Conservation (phyloP, 2,797 vertebrate genomes). For the Dryobates pubescens region DNA sequence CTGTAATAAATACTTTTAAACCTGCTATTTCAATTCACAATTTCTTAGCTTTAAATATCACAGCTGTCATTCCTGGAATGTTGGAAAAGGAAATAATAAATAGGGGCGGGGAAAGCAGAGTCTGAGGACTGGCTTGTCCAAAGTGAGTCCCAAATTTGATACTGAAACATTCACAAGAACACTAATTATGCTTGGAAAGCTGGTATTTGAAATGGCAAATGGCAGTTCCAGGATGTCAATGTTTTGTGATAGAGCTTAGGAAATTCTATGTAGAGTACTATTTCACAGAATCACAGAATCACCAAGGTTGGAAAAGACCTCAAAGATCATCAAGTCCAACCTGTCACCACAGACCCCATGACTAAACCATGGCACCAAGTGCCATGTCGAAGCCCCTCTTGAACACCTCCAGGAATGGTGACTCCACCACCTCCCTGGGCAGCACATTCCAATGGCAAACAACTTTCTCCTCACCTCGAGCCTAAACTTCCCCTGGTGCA, state of each 20-base stretch:
- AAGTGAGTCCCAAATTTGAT: background rate
- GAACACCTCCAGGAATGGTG: too few species aligned
- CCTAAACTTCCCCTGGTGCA: too few species aligned
- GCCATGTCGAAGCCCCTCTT: too few species aligned
- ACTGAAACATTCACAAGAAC: constrained; percentile 7
- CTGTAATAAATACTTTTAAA: background rate
- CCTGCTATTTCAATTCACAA: background rate
- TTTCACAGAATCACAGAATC: background rate
- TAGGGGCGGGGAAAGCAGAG: background rate
- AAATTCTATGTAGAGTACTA: background rate
- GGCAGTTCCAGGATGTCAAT: background rate
- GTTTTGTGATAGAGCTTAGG: constrained; percentile 16
- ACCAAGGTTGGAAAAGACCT: too few species aligned
- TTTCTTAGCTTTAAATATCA: constrained; percentile 12
- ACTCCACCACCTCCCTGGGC: too few species aligned
- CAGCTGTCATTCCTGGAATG: constrained; percentile 2
- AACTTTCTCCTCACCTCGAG: too few species aligned
- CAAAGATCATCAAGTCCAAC: too few species aligned
- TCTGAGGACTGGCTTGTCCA: background rate
- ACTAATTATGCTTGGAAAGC: background rate
- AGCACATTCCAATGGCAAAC: too few species aligned
- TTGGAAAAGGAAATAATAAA: background rate
- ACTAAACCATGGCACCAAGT: too few species aligned
- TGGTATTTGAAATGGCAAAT: constrained; percentile 9
- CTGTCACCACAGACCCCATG: too few species aligned